Evolutionary conservation across 2,888 invertebrate species (phyloP), one percentile per base, ranked within the genome.

Genomic region (Phortica okadai): DNA sequence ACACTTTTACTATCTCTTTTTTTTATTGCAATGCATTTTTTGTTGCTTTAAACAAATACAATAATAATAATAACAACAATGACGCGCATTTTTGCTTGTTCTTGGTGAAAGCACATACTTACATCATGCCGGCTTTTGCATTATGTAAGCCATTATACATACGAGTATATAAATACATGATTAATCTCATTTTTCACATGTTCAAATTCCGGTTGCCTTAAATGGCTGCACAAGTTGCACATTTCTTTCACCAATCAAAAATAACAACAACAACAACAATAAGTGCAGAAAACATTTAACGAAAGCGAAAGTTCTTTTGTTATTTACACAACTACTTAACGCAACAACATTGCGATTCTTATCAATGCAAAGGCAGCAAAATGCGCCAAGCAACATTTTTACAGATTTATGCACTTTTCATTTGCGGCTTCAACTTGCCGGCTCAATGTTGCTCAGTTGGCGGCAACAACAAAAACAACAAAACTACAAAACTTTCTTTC

Each of bases 241-340:
- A 33, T 33, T 64, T 33, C 33, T 64, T 64, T 33, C 14, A 14
- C 25, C 64, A 41, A 10, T 6, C 62, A 21, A 64, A 33, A 25
- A 25, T 25, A 64, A 25, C 11, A 11, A 64, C n/a, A 62, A 62
- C 11, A 7, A 64, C 10, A 64, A 16, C 6, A 33, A 64, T 6
- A 64, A 21, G 21, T 1, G 21, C 21, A 0, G 21, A 0, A 50
- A 62, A 62, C 21, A 62, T 21, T 62, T 45, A 87, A 84, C 76
- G 85, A 85, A 85, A 85, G 85, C 85, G 85, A 85, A 85, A 85
- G 85, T 85, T 85, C 85, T 85, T 85, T 85, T 85, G 85, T 85
- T 69, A 69, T 78, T 82, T 80, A 81, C 80, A 76, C 45, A 45
- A 50, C 45, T 21, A 33, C 58, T 41, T 70, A 11, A 14, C 77